Base-by-base conservation (phyloP, 37 sponge, comb jelly and placozoan species). In the Haliclona indistincta region DNA sequence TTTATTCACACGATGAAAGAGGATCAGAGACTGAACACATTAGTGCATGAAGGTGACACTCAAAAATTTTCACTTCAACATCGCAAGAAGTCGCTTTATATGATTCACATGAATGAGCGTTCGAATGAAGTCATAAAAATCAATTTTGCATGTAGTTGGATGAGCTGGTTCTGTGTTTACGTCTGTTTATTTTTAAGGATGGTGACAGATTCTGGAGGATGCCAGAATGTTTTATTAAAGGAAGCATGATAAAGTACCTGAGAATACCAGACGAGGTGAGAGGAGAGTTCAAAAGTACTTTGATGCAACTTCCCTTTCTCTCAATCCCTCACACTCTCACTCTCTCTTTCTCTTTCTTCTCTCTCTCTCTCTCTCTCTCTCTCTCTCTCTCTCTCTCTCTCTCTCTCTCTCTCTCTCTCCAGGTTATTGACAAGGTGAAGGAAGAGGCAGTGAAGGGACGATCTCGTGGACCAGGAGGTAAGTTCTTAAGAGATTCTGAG, bases 221-320 rank as follows among this genome's bases (percentile, higher is more conserved):
- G 74, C 89, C 95, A 0, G 98, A 97, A 68, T 94, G 95, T 71
- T 97, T 90, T 64, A 85, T 97, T 47, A 71, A 95, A 56, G 98
- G 98, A 17, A 94, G 87, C 51, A 91, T 87, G 13, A 94, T 97
- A 74, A 97, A 97, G 54, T 97, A 97, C 71, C 73, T 97, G 35
- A 77, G 98, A 74, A 97, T 97, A 40, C 98, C 98, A n/a, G 98
- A 97, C 60, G 98, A 97, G 89, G 98, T 97, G 37, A 28, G 56
- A 54, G 43, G 32, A 22, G 8, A 38, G 22, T 15, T 1, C 6
- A 29, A 23, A 58, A 58, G 7, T 25, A 58, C 28, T 25, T 7
- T 6, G n/a, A 25, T 58, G 28, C 40, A 15, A 40, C 38, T 65
- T 38, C 70, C 66, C 40, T 65, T n/a, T 33, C 38, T 37, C 40